A percentile compares a stretch with the other conserved stretches of the same genome.
Evolutionary conservation across 2,113 vertebrate species (phyloP).

Genomic region (Abramis brama): DNA sequence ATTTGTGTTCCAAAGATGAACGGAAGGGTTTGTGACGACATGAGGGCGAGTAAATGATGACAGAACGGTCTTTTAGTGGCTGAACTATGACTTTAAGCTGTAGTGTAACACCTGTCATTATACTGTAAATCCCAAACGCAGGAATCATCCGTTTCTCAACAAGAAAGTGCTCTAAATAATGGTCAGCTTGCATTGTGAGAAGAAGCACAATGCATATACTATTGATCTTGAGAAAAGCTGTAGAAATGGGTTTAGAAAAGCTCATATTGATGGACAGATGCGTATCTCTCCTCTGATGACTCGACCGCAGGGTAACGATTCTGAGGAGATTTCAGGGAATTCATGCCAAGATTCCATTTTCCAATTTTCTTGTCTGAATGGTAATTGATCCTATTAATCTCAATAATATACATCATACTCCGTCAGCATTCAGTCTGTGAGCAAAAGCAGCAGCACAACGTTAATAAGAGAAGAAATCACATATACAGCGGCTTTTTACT

Average conservation of each 20-base stretch:
- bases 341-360: neutral
- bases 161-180: neutral
- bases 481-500: too few relatives aligned
- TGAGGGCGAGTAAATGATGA: too few relatives aligned
- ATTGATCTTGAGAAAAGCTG: neutral
- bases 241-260: neutral
- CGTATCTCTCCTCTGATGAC: neutral
- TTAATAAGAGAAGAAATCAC: too few relatives aligned
- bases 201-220: neutral
- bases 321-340: neutral
- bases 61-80: too few relatives aligned
- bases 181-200: slow-evolving; percentile 10
- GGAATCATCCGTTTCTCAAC: neutral
- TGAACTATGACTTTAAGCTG: neutral
- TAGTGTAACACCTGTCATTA: neutral
- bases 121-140: neutral
- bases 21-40: too few relatives aligned
- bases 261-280: neutral
- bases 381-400: neutral
- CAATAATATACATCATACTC: neutral
- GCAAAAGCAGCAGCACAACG: neutral
- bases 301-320: neutral
- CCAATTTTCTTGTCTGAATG: neutral
- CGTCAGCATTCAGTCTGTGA: neutral
- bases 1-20: too few relatives aligned